These are phyloP conservation scores for Dione vanillae DNA, from an alignment of 2,888 invertebrate species.

Conservation along the genomic window DNA sequence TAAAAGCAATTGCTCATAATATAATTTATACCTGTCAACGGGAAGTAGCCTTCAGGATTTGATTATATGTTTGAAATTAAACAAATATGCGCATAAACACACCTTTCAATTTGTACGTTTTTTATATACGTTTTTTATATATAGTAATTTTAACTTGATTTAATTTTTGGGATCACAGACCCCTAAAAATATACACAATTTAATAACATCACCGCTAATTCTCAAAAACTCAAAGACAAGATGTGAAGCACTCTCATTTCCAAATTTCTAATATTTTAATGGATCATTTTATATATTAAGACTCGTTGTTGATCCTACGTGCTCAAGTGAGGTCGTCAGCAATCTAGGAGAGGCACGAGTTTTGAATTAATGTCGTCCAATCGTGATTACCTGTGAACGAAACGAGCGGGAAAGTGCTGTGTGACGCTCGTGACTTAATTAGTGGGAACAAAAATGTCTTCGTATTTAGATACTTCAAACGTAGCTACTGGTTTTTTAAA, in stretches of 20 bases:
- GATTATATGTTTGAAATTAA: too few relatives aligned
- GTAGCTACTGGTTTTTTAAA: not conserved
- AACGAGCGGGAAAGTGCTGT: constrained; percentile 44
- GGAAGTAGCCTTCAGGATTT: too few relatives aligned
- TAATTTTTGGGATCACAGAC: too few relatives aligned
- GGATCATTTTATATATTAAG: constrained; percentile 38
- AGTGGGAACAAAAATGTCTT: constrained; percentile 42
- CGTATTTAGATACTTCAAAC: constrained; percentile 15
- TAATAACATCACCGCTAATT: constrained; percentile 7
- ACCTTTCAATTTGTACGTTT: too few relatives aligned
- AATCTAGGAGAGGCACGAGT: constrained; percentile 52
- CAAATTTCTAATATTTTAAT: constrained; percentile 33
- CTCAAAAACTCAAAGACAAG: constrained; percentile 11
- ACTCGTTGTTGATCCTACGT: constrained; percentile 51
- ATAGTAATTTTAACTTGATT: too few relatives aligned
- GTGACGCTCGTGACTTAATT: constrained; percentile 56
- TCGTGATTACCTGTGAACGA: constrained; percentile 54
- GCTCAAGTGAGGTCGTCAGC: constrained; percentile 53
- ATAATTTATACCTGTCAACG: too few relatives aligned
- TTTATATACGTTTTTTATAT: too few relatives aligned
- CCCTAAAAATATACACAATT: not conserved
- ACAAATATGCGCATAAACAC: too few relatives aligned
- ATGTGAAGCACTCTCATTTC: constrained; percentile 8
- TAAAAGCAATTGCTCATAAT: too few relatives aligned
- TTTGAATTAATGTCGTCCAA: constrained; percentile 56